Base-by-base conservation (phyloP, 2,888 invertebrate species). In the Agelastica alni region DNA sequence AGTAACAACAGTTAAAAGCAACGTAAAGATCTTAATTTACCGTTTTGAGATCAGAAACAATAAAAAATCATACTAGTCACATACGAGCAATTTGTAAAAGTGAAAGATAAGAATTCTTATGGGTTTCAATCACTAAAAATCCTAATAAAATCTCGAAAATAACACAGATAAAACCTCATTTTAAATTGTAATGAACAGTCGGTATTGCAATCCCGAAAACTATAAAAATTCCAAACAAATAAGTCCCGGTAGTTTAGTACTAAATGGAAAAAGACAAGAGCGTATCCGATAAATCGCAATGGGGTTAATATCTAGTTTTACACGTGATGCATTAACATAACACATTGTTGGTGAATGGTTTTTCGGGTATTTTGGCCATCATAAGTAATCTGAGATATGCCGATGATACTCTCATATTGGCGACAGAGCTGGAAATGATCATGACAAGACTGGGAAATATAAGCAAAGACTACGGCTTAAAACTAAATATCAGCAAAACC, bases 151-250 rank as follows among this genome's bases (percentile, higher is more conserved):
- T 10, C 17, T 37, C 18, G 37, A 37, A 36, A 36, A 36, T 36
- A 17, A 36, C 17, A 17, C 14, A n/a, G 17, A 36, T 10, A 10
- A 36, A 37, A 37, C 37, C 37, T 37, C 37, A 37, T 37, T 37
- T 37, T 37, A 37, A 37, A 37, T 37, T 37, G 20, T 37, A 37
- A 37, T 37, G 37, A 36, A 36, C 36, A 18, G 18, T 36, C 36
- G 17, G 36, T 17, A 36, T 36, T 12, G 18, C 37, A 37, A 20
- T 37, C 37, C 18, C 7, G 20, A 37, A 37, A 20, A 37, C 37
- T 12, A 12, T 37, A 37, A 37, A 37, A 18, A 18, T 37, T 37
- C 37, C 37, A 37, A 37, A 37, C 18, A 37, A 37, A 37, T 37
- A 37, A 17, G 37, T 37, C 4, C n/a, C n/a, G 4, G 10, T 9